Evolutionary conservation across 2,113 vertebrate species (phyloP).

Genomic region (Xiphophorus maculatus): DNA sequence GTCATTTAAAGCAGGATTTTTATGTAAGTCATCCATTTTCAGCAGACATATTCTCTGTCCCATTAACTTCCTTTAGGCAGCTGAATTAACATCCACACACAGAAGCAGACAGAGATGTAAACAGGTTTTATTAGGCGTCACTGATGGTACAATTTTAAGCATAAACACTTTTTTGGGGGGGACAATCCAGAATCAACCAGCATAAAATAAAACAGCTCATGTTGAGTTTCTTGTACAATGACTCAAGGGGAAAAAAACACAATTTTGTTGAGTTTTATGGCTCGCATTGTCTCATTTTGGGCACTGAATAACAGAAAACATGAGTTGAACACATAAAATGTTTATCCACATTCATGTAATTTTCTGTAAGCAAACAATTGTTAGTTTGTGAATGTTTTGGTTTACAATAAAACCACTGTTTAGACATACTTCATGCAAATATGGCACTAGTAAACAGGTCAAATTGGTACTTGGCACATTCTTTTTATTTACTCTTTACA

Average conservation of each 20-base stretch:
- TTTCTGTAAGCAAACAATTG: neutral
- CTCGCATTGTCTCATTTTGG: neutral
- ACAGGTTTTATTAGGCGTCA: slow-evolving; percentile 43
- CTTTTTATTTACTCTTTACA: neutral
- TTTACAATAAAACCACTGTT: neutral
- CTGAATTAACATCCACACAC: slow-evolving; percentile 21
- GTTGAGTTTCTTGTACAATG: neutral
- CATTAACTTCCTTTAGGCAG: neutral
- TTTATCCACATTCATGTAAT: neutral
- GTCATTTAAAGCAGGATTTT: neutral
- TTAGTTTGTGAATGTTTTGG: neutral
- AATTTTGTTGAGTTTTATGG: neutral
- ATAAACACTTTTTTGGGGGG: neutral
- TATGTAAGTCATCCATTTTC: neutral
- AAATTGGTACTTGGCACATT: neutral
- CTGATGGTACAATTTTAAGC: slow-evolving; percentile 10
- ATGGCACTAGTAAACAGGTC: neutral
- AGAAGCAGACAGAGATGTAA: slow-evolving; percentile 6
- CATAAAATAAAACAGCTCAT: neutral
- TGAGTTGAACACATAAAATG: neutral
- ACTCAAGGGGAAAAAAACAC: neutral
- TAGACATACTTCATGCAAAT: neutral
- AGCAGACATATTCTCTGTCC: slow-evolving; percentile 1
- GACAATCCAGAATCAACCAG: neutral
- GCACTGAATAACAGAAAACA: neutral